Evolutionary conservation across 2,888 invertebrate species (phyloP).

Genomic region (Scaptodrosophila latifasciaeformis): DNA sequence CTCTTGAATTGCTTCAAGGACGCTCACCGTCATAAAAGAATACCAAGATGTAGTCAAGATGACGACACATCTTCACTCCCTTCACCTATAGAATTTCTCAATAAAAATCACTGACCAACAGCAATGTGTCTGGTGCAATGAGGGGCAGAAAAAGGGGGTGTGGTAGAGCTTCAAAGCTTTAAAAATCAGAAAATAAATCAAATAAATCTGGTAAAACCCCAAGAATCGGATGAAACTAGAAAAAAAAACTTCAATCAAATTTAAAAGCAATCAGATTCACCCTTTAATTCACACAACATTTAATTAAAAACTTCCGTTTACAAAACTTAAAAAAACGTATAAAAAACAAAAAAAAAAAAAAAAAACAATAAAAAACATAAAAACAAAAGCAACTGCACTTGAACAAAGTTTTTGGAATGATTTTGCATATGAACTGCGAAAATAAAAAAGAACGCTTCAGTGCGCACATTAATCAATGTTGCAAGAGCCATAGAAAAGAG

Average conservation of each 20-base stretch:
- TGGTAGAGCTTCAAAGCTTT: no score
- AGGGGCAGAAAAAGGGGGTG: slow-evolving; percentile 19
- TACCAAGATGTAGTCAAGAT: slow-evolving; percentile 23
- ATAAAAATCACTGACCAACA: slow-evolving; percentile 68
- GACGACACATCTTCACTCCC: slow-evolving; percentile 3
- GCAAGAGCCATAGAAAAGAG: neutral
- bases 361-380: slow-evolving; percentile 1
- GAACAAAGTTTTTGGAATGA: slow-evolving; percentile 31
- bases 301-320: slow-evolving; percentile 58
- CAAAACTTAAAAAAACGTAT: slow-evolving; percentile 10
- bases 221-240: no score
- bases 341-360: slow-evolving; percentile 9
- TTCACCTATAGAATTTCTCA: slow-evolving; percentile 20
- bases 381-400: slow-evolving; percentile 47
- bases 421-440: slow-evolving; percentile 22
- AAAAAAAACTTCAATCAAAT: no score
- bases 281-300: no score
- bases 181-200: no score
- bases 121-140: slow-evolving; percentile 36
- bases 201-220: no score
- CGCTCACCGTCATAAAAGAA: slow-evolving; percentile 41
- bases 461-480: slow-evolving; percentile 42
- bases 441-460: slow-evolving; percentile 34
- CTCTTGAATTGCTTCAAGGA: slow-evolving; percentile 65
- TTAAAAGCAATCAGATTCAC: no score